Evolutionary conservation across 1,140 invertebrate species (phyloP).

Genomic region (Lordiphosa mommai): DNA sequence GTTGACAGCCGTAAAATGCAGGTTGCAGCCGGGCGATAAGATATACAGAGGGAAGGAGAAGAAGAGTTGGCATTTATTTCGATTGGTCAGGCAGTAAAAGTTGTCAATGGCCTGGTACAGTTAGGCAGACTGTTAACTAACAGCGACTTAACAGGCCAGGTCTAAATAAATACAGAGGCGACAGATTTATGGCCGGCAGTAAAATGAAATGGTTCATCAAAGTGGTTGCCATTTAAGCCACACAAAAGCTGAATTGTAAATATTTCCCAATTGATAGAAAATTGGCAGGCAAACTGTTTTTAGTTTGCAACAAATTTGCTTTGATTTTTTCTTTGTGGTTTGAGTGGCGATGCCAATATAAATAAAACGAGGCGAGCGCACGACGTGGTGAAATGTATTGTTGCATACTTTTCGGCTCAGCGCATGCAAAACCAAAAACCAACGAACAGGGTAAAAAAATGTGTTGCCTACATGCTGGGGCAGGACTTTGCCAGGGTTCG

Average conservation of each 20-base stretch:
- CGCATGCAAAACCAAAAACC: conserved; percentile 27
- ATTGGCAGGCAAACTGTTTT: conserved; percentile 66
- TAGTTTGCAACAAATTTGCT: conserved; percentile 55
- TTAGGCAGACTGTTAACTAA: conserved; percentile 50
- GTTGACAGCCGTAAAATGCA: conserved; percentile 73
- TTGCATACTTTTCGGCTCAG: conserved; percentile 74
- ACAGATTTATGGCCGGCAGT: conserved; percentile 40
- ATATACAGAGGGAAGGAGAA: conserved; percentile 4
- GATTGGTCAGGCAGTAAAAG: conserved; percentile 32
- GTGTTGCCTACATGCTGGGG: conserved; percentile 39
- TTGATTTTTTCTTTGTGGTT: conserved; percentile 21
- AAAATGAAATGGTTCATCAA: conserved; percentile 40
- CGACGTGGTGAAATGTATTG: conserved; percentile 60
- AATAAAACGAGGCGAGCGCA: conserved; percentile 43
- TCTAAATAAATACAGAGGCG: conserved; percentile 9
- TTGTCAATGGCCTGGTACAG: conserved; percentile 38
- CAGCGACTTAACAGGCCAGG: conserved; percentile 15
- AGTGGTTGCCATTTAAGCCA: conserved; percentile 28
- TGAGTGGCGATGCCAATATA: conserved; percentile 24
- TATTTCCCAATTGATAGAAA: conserved; percentile 67
- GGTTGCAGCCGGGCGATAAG: conserved; percentile 34
- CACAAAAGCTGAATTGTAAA: conserved; percentile 56
- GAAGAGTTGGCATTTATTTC: conserved; percentile 36
- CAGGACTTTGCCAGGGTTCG: too few species aligned
- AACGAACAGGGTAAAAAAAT: conserved; percentile 19